Base-by-base conservation (phyloP, 2,113 vertebrate genomes). In the Oreochromis aureus region DNA sequence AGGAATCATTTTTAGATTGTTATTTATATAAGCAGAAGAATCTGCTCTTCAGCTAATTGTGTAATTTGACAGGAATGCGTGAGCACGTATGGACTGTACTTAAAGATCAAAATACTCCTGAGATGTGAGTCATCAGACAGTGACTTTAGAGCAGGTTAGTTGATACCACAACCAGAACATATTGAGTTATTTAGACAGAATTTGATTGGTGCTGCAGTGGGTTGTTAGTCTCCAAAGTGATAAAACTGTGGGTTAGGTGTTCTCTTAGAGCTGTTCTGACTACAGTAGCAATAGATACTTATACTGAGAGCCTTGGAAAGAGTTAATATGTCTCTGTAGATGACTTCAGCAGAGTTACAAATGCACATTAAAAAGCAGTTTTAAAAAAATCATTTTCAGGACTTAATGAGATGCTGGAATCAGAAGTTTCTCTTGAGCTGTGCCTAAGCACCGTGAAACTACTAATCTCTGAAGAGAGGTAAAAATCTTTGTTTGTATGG, bases 21-120 rank as follows among this genome's bases (percentile, higher is more conserved):
- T 73, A 83, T 53, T 73, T 53, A 82, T 6, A 44, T 44, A 19
- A 79, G n/a, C 24, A 54, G 3, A 66, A 84, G 10, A 46, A 73
- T 10, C 30, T 55, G 16, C 30, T 34, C 11, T 89, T 18, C 71
- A 46, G 3, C 15, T 30, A 36, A 54, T 61, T 78, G 10, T 88
- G 53, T 32, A 86, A 83, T 87, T 86, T 90, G 30, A 71, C 89
- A 99, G 98, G 97, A 97, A 91, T 88, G 94, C 85, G 91, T 96
- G 56, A 96, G 96, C 79, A 94, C 96, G 82, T 94, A 94, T 89
- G 98, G 98, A 3, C 81, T 98, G 92, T 97, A 96, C 94, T 91
- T 99, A 91, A 98, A 98, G 95, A 93, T 98, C 85, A 96, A 95
- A 96, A 98, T 99, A 87, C 96, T 99, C 89, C 91, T 98, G 94